phyloP scores from a whole-genome alignment of 2,888 invertebrate genomes.

The Drosophila tanythrix region DNA sequence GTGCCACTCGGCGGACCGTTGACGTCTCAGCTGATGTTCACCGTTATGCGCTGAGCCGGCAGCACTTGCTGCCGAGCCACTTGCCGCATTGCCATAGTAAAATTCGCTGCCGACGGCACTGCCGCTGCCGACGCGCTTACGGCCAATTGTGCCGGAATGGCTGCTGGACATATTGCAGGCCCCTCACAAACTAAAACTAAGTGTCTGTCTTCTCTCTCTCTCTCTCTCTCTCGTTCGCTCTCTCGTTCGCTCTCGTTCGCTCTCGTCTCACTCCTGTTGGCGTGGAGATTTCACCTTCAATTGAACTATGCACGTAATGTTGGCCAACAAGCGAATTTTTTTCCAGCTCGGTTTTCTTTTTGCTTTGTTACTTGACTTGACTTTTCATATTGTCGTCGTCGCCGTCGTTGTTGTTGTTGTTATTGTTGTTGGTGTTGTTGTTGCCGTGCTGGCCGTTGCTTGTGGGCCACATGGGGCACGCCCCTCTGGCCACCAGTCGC shows the following conservation, averaged over 20 bases:
- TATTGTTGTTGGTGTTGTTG: slow-evolving; percentile 19
- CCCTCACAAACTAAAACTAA: background rate
- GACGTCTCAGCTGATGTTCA: slow-evolving; percentile 85
- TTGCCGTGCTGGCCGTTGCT: slow-evolving; percentile 19
- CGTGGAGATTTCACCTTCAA: slow-evolving; percentile 59
- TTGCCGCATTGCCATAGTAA: slow-evolving; percentile 78
- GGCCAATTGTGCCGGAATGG: slow-evolving; percentile 85
- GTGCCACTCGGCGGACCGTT: slow-evolving; percentile 87
- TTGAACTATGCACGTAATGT: slow-evolving; percentile 69
- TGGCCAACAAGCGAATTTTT: slow-evolving; percentile 53
- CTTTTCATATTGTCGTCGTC: slow-evolving; percentile 18
- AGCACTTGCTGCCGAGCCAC: slow-evolving; percentile 27
- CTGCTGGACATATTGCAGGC: slow-evolving; percentile 83
- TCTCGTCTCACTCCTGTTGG: slow-evolving; percentile 61
- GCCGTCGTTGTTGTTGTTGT: background rate
- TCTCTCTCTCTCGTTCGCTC: background rate
- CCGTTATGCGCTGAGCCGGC: slow-evolving; percentile 54
- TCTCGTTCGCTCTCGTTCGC: slow-evolving; percentile 70
- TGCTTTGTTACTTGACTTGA: slow-evolving; percentile 31
- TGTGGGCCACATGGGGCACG: slow-evolving; percentile 48
- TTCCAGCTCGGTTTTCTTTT: slow-evolving; percentile 19
- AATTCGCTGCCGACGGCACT: slow-evolving; percentile 83
- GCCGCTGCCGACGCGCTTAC: slow-evolving; percentile 83
- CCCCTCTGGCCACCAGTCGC: slow-evolving; percentile 14
- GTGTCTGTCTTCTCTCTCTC: slow-evolving; percentile 1